These are phyloP conservation scores for Muntiacus reevesi DNA, from an alignment of 2,113 vertebrate genomes.

Conservation along the genomic window DNA sequence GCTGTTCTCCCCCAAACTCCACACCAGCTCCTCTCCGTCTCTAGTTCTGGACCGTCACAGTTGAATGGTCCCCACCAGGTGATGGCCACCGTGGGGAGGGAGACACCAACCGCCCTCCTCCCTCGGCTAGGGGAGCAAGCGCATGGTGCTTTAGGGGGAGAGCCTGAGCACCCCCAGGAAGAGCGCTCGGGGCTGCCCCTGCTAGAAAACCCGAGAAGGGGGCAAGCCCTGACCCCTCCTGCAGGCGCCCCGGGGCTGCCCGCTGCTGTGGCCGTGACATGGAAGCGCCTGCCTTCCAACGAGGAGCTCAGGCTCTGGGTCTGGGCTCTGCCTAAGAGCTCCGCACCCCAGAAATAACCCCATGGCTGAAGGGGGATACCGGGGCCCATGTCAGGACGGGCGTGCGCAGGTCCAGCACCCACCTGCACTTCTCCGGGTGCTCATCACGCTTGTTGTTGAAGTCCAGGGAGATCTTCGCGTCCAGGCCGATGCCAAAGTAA, in stretches of 20 bases:
- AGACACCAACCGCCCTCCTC: not conserved
- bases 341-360: accelerated
- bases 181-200: not conserved
- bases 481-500: slow-evolving; percentile 95
- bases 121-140: not conserved
- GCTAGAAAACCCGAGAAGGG: accelerated
- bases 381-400: not conserved
- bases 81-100: accelerated
- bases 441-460: slow-evolving; percentile 97
- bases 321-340: not conserved
- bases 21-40: not conserved
- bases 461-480: slow-evolving; percentile 95
- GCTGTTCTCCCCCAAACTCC: not conserved
- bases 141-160: not conserved
- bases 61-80: not conserved
- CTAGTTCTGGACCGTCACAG: not conserved
- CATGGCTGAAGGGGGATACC: accelerated
- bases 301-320: accelerated
- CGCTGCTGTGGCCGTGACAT: not conserved
- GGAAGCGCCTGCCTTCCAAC: accelerated
- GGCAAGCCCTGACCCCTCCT: not conserved
- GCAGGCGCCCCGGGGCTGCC: not conserved
- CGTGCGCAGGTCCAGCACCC: not conserved
- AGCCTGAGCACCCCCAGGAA: not conserved
- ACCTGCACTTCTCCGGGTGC: slow-evolving; percentile 96